Base-by-base conservation (phyloP, 2,888 invertebrate genomes). In the Nymphalis c-album region DNA sequence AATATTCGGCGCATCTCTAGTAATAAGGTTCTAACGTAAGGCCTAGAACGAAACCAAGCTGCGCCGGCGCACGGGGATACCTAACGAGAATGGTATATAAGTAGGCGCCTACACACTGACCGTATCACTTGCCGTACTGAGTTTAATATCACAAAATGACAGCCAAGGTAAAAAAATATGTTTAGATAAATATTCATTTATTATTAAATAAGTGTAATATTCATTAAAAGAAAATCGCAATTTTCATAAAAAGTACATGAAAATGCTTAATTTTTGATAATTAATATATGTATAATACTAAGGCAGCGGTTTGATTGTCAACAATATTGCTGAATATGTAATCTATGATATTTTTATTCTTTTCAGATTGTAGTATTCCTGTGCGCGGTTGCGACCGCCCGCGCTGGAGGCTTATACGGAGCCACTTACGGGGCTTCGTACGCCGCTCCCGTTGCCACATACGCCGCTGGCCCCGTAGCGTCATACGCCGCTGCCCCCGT, bases 341-440 rank as follows among this genome's bases (percentile, higher is more conserved):
- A 13, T 13, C 13, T 40, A 40, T 13, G 13, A 2, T 13, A 2
- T 40, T 8, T 40, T 58, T 62, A 73, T 48, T 55, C 47, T 57
- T 86, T 87, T 53, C 84, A 91, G 94, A 83, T 94, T 77, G 86
- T 95, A 83, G 85, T 94, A 73, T 85, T 95, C 76, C 93, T 93
- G 79, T 93, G 94, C 82, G 87, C 92, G 76, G 85, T 95, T 85
- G 94, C 94, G 71, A 86, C 92, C 63, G 94, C 91, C 80, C 93
- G 86, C 78, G 94, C 94, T 73, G 93, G 95, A 73, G 83, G 92
- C 71, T 82, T 94, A 68, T 83, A 85, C 62, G 91, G 87, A 69
- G 90, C 90, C 68, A 78, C 85, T 45, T 83, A 91, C 26, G 68
- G 73, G 10, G 75, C 76, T 20, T 76, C 83, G 40, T 78, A 75